Evolutionary conservation across 2,888 invertebrate genomes (phyloP), one percentile per base, ranked within the genome.

Genomic region (Macrophya alboannulata): DNA sequence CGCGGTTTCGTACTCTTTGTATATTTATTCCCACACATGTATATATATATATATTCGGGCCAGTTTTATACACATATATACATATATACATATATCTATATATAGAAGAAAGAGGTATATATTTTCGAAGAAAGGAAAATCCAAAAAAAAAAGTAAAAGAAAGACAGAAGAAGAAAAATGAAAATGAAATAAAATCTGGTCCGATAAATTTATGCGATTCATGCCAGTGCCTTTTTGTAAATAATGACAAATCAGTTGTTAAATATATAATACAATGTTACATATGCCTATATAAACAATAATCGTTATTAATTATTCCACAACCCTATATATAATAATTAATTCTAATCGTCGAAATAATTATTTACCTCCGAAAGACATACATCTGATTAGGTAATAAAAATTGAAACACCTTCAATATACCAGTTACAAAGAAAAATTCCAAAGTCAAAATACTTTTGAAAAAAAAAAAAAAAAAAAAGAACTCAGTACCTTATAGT

Each of bases 181-280:
- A 8, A 77, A 77, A 40, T 8, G 0, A 17, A 76, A 76, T 25
- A 48, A 48, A 48, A 45, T 21, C 83, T 68, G 45, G 83, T 12
- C 71, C 21, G 21, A 43, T 62, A 43, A 40, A 81, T 43, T 59
- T 48, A 68, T 83, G 68, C 83, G 83, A 83, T 83, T 62, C 81
- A 87, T 88, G 89, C 89, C 88, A 90, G 90, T 90, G 90, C 90
- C 90, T 90, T 76, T 91, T 76, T 91, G 91, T 91, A 92, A 87
- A 90, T 89, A 89, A 51, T 31, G 87, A 88, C 87, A 87, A 87
- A 88, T 89, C 90, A 89, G 87, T 91, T 90, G 91, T 92, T 92
- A 91, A 92, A 92, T 92, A 92, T 91, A 92, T 91, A 89, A 87
- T 87, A 89, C 87, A 88, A 90, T 87, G 90, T 91, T 91, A 91